Evolutionary conservation across 2,113 vertebrate species (phyloP).

Genomic region (Leptocoma aspasia): DNA sequence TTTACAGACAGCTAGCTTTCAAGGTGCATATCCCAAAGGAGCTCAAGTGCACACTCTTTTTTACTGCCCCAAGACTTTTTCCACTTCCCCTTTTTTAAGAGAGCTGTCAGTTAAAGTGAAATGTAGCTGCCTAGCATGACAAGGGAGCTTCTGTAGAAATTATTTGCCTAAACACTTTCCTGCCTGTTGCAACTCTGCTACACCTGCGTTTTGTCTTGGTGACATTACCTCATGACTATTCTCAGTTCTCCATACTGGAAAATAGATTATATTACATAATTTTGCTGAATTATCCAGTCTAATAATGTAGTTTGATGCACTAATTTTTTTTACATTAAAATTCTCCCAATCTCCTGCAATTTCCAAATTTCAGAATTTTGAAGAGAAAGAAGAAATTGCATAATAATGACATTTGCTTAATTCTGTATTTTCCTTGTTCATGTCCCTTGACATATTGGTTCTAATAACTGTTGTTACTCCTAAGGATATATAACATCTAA

Average conservation of each 20-base stretch:
- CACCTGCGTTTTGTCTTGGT: not conserved
- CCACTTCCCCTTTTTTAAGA: not conserved
- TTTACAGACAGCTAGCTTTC: not conserved
- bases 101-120: not conserved
- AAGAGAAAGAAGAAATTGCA: not conserved
- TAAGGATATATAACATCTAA: not conserved
- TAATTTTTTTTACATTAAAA: not conserved
- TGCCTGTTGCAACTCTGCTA: not conserved
- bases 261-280: not conserved
- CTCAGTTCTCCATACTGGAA: not conserved
- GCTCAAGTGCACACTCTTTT: not conserved
- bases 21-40: not conserved
- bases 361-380: not conserved
- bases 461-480: not conserved
- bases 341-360: not conserved
- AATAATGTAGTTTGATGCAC: not conserved
- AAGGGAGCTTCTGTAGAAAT: not conserved
- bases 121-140: not conserved
- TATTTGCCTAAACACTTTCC: not conserved
- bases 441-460: not conserved
- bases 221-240: not conserved
- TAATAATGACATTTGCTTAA: not conserved
- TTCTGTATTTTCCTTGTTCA: not conserved
- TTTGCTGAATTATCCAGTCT: not conserved
- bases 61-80: not conserved